Evolutionary conservation across 2,113 vertebrate genomes (phyloP), one percentile per base, ranked within the genome.

Genomic region (Cynoglossus semilaevis): DNA sequence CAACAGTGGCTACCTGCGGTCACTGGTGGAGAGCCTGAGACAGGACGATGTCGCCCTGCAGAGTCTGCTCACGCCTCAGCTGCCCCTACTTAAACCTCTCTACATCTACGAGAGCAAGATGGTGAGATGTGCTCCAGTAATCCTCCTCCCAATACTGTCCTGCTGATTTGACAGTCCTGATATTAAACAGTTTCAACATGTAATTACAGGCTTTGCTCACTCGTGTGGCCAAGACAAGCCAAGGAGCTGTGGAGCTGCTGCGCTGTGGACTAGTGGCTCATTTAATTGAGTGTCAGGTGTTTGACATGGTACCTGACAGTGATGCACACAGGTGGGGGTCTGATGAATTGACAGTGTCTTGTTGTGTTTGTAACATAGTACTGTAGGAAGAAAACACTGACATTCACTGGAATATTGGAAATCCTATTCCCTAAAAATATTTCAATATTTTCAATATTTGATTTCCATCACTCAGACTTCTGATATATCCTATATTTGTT

Each of bases 91-190:
- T 61, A 99, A 99, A 83, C 95, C 96, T 0, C 86, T 99, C 15
- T 99, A 97, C 77, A 96, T 96, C 55, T 98, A 97, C 0, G 95
- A 98, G 74, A 98, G 95, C 82, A 99, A 99, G 88, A 98, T 99
- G 95, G 96, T 97, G 90, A 91, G 15, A 13, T 9, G 9, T 41
- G 8, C 9, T 7, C 43, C 7, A 1, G 15, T 53, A 7, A 18
- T 13, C 8, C 19, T 34, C n/a, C 8, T 15, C 6, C 7, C 37
- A 13, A 61, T 17, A 48, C 1, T 2, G 0, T 60, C 13, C 45
- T 17, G 37, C 58, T 37, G 1, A 1, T 1, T n/a, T 17, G 10
- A 11, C 10, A 0, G 7, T 37, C 37, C 9, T 18, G 11, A 44
- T 9, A 8, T 49, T 9, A 29, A 22, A 49, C 2, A 19, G 3